phyloP scores from a whole-genome alignment of 2,797 vertebrate genomes.

The Numenius phaeopus region DNA sequence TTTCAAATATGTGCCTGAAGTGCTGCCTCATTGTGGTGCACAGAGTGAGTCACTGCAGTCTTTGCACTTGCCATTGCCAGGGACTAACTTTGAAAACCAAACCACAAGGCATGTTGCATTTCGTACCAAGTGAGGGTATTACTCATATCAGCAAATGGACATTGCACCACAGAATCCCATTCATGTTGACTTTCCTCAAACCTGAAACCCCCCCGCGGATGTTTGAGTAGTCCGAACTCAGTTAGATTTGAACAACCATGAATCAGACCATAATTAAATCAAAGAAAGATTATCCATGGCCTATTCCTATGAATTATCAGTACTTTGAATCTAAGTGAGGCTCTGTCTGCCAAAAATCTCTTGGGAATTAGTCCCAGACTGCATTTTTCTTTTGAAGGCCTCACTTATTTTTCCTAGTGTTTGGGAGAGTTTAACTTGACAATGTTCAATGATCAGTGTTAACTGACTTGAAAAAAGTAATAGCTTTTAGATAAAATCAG shows the following conservation, averaged over 20 bases:
- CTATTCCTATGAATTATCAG: neutral
- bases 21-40: neutral
- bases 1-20: neutral
- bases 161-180: neutral
- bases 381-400: conserved; percentile 1
- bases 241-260: neutral
- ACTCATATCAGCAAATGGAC: neutral
- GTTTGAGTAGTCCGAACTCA: neutral
- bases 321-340: neutral
- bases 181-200: neutral
- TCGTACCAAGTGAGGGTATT: neutral
- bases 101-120: neutral
- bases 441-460: neutral
- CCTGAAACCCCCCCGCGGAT: neutral
- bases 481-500: neutral
- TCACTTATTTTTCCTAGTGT: neutral
- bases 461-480: neutral
- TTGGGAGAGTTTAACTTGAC: neutral
- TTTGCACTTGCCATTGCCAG: neutral
- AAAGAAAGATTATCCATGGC: neutral
- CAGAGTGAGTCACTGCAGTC: neutral
- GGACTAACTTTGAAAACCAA: neutral
- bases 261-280: neutral
- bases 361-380: neutral
- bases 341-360: neutral